Conservation (phyloP, 2,888 invertebrate genomes). For the Lamellibrachia columna region DNA sequence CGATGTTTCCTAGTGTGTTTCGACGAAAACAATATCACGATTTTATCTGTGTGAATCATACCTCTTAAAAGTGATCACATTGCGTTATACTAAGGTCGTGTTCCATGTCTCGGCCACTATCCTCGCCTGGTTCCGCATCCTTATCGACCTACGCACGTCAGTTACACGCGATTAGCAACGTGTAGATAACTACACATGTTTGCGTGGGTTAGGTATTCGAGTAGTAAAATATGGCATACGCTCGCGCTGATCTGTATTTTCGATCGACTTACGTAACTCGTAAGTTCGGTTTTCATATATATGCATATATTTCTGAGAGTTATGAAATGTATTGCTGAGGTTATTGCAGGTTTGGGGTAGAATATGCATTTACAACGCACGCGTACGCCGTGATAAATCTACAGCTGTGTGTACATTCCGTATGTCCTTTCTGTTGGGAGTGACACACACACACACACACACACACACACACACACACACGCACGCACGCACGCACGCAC, state of each 20-base stretch:
- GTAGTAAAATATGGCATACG: neutral
- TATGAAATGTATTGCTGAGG: too few species aligned
- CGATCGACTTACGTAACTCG: neutral
- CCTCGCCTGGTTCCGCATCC: neutral
- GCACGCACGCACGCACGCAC: neutral
- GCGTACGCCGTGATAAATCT: neutral
- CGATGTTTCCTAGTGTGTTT: neutral
- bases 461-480: neutral
- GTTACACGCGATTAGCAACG: neutral
- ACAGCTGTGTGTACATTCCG: too few species aligned
- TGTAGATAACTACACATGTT: neutral
- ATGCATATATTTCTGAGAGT: neutral
- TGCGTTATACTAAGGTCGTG: neutral
- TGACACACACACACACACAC: neutral
- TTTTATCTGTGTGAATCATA: neutral
- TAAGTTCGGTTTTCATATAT: neutral
- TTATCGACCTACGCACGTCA: neutral
- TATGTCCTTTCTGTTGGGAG: too few species aligned
- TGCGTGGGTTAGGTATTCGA: neutral
- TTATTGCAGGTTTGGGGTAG: too few species aligned
- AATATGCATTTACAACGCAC: too few species aligned
- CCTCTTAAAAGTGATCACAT: neutral
- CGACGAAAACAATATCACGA: constrained; percentile 6
- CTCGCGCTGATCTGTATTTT: neutral
- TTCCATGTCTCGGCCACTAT: neutral